A percentile compares a stretch with the other conserved stretches of the same genome.
Conservation (phyloP, 2,113 vertebrate genomes). For the Mandrillus leucophaeus region DNA sequence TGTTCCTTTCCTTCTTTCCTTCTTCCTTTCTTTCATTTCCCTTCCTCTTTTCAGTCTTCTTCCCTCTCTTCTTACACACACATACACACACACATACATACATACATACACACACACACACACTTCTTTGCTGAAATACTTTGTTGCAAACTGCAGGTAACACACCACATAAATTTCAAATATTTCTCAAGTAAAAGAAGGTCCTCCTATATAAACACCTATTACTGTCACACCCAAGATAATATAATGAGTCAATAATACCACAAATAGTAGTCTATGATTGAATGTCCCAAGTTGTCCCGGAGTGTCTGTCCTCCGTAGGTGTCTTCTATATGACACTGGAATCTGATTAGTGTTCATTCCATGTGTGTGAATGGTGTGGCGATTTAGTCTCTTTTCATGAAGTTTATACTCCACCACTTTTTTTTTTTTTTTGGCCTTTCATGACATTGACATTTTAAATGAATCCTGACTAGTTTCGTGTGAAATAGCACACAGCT, state of each 20-base stretch:
- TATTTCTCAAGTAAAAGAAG: background rate
- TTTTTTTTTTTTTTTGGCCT: background rate
- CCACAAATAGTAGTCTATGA: background rate
- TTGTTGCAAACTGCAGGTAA: background rate
- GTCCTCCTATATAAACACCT: background rate
- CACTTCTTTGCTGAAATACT: background rate
- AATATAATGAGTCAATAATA: background rate
- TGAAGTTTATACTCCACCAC: background rate
- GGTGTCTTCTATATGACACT: rapidly evolving
- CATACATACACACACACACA: background rate
- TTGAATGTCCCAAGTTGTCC: background rate
- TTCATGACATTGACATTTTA: background rate
- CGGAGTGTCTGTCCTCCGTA: background rate
- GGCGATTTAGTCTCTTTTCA: background rate
- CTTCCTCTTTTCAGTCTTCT: rapidly evolving
- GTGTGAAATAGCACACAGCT: background rate
- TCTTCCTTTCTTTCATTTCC: background rate
- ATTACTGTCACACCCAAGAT: background rate
- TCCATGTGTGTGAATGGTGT: rapidly evolving
- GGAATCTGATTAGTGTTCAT: rapidly evolving
- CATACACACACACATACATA: background rate
- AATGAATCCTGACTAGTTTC: background rate
- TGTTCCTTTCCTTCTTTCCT: background rate
- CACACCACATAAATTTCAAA: background rate
- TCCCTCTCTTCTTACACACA: background rate